Base-by-base conservation (phyloP, 2,113 vertebrate genomes). In the Manacus vitellinus region DNA sequence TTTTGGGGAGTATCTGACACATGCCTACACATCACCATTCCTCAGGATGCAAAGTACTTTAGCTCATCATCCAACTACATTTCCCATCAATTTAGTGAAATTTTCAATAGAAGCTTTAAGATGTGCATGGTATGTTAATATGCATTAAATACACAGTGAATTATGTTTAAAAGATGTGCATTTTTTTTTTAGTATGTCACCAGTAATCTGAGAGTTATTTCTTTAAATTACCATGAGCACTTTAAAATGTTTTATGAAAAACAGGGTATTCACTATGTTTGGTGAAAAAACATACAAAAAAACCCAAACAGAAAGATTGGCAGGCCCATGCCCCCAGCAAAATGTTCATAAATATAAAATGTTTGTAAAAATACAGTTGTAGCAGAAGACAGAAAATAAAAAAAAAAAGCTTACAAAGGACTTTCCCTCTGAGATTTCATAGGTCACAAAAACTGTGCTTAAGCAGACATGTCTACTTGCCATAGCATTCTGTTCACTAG, bases 221-320 rank as follows among this genome's bases (percentile, higher is more conserved):
- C 63, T 70, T 88, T 4, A 39, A 62, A n/a, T 49, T 63, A 84
- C 0, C 0, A 61, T 35, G 1, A 58, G 21, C 11, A 35, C 31
- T 92, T 88, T 17, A 85, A 79, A 63, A 85, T 27, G 21, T 7
- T 14, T 58, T 18, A 33, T 20, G 10, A 89, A 66, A 87, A 67
- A 58, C 1, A 47, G 2, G 11, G 12, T 67, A 92, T 72, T 31
- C 3, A 11, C 14, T 33, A 16, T n/a, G 5, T 49, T 51, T 49
- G n/a, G 18, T 67, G 17, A 81, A 95, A 47, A 92, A 39, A 1
- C 51, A 39, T 9, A 59, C 2, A 41, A 71, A 89, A 80, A 70
- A 41, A 2, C 2, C 4, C 19, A 62, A 70, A 31, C 7, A 81
- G 55, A 68, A 62, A 31, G 17, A 54, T 0, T 72, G 25, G 51